Percentiles rank a stretch among this genome's conserved stretches.
Evolutionary conservation across 2,797 vertebrate genomes (phyloP).

Genomic region (Pipistrellus kuhlii): DNA sequence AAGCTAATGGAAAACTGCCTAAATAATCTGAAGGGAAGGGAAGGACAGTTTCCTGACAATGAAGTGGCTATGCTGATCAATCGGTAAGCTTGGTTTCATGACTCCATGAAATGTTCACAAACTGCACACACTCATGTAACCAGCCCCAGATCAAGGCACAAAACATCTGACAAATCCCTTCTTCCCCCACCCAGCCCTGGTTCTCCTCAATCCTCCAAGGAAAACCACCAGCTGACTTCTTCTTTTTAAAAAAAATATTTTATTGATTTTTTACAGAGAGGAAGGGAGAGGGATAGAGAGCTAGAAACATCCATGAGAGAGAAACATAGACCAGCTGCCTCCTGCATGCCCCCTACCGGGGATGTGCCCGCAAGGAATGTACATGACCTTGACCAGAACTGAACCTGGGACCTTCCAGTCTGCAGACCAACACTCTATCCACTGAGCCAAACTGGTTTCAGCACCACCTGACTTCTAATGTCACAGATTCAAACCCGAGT

Average conservation of each 20-base stretch:
- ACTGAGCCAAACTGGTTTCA: no score
- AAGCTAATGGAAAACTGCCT: not conserved
- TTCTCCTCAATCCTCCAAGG: not conserved
- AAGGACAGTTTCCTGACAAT: not conserved
- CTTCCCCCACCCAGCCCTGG: no score
- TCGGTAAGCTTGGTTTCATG: not conserved
- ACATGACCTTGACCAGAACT: no score
- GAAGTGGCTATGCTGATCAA: not conserved
- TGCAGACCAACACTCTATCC: no score
- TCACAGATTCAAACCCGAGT: not conserved
- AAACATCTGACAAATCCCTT: rapidly evolving
- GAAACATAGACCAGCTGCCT: no score
- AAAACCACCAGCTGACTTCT: not conserved
- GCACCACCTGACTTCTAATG: not conserved
- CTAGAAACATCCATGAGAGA: no score
- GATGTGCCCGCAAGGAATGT: no score
- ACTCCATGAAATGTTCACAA: not conserved
- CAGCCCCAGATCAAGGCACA: not conserved
- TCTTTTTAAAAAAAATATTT: no score
- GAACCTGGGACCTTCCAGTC: no score
- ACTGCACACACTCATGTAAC: not conserved
- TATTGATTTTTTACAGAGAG: no score
- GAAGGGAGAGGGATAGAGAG: no score
- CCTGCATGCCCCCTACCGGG: no score
- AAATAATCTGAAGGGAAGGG: not conserved